These are phyloP conservation scores for Strix occidentalis DNA, from an alignment of 2,797 vertebrate genomes.

Conservation along the genomic window DNA sequence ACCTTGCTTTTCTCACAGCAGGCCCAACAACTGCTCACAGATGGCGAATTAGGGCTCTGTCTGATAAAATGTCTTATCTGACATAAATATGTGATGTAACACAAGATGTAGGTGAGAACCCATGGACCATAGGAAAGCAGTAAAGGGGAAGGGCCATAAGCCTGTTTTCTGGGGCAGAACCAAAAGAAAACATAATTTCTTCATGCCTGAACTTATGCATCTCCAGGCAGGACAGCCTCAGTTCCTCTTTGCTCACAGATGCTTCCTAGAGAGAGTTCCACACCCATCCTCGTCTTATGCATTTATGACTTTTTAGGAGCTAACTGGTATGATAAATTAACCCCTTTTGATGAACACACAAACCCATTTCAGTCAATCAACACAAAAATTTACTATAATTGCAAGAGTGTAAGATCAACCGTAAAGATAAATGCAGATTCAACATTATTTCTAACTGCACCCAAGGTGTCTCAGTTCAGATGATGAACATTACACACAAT, in stretches of 20 bases:
- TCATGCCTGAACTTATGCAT: not conserved
- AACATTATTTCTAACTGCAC: not conserved
- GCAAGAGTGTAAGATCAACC: not conserved
- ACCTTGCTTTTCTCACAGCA: not conserved
- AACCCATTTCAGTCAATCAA: not conserved
- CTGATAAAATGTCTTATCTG: not conserved
- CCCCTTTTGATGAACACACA: no score
- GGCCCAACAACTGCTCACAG: not conserved
- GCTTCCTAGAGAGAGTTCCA: not conserved
- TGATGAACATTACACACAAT: not conserved
- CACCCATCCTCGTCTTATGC: not conserved
- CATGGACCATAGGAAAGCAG: accelerated
- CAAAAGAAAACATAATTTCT: not conserved
- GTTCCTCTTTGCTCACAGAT: not conserved
- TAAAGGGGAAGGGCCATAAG: not conserved
- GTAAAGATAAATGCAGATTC: not conserved
- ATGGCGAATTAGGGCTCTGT: not conserved
- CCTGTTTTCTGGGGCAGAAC: not conserved
- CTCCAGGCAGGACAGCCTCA: not conserved
- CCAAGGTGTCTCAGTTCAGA: not conserved
- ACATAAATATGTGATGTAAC: not conserved
- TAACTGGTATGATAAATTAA: not conserved
- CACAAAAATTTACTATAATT: not conserved
- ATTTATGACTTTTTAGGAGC: not conserved
- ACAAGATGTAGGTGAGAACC: not conserved